Conservation (phyloP, 30 jellyfish, hydroid and myxozoan genomes). For the Thelohanellus kitauei region DNA sequence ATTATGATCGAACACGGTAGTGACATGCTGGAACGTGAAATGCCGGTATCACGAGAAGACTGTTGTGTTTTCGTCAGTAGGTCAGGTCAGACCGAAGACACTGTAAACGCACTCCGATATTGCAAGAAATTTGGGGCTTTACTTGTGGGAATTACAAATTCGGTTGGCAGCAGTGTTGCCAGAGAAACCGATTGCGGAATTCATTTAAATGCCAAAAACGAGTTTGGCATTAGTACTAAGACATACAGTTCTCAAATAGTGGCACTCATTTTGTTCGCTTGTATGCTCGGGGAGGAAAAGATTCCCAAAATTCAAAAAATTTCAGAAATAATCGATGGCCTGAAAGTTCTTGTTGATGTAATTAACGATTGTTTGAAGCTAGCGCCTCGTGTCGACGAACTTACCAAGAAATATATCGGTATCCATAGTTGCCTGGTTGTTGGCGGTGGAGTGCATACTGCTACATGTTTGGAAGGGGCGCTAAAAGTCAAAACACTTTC, state of each 20-base stretch:
- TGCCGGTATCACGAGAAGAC: slow-evolving; percentile 54
- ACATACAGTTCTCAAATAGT: slow-evolving; percentile 41
- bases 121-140: slow-evolving; percentile 77
- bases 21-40: slow-evolving; percentile 52
- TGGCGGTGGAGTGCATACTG: slow-evolving; percentile 66
- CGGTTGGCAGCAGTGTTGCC: slow-evolving; percentile 57
- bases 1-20: slow-evolving; percentile 75
- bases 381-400: background rate
- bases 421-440: slow-evolving; percentile 21
- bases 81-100: slow-evolving; percentile 75
- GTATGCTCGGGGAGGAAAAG: slow-evolving; percentile 34
- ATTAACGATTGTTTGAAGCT: background rate
- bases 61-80: slow-evolving; percentile 54
- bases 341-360: slow-evolving; percentile 12
- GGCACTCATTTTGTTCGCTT: slow-evolving; percentile 34
- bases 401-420: slow-evolving; percentile 13
- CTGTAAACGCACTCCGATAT: slow-evolving; percentile 66
- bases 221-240: slow-evolving; percentile 61
- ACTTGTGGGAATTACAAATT: slow-evolving; percentile 59
- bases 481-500: slow-evolving; percentile 42
- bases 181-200: slow-evolving; percentile 39
- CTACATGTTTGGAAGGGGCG: slow-evolving; percentile 66
- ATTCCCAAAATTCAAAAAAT: slow-evolving; percentile 14
- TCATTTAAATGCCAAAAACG: slow-evolving; percentile 36
- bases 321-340: slow-evolving; percentile 16